Conservation (phyloP, 2,113 vertebrate genomes). For the Chaenocephalus aceratus region DNA sequence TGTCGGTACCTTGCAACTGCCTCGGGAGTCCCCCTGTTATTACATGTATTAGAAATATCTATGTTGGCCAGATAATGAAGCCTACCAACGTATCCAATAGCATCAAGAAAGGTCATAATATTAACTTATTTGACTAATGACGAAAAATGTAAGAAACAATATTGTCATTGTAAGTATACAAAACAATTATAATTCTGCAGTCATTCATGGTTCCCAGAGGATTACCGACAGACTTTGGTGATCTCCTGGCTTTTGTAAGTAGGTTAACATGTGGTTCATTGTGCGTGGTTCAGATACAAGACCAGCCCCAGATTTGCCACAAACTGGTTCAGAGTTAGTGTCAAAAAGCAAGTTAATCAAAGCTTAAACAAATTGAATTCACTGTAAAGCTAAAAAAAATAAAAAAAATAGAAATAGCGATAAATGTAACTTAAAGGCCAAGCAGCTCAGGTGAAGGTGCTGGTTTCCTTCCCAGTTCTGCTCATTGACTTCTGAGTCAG, state of each 20-base stretch:
- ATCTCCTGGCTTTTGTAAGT: not conserved
- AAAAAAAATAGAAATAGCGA: not conserved
- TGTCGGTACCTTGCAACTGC: too few species aligned
- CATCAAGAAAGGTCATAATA: not conserved
- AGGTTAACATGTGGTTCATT: too few species aligned
- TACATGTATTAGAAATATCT: not conserved
- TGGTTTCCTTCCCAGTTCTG: not conserved
- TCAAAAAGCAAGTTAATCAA: too few species aligned
- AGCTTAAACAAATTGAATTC: not conserved
- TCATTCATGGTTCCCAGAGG: not conserved
- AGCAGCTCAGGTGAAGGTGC: not conserved
- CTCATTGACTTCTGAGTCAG: conserved; percentile 1
- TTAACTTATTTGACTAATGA: not conserved
- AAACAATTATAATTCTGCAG: too few species aligned
- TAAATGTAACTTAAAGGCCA: not conserved
- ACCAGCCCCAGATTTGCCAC: too few species aligned
- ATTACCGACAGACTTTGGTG: too few species aligned
- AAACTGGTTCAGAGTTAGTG: too few species aligned
- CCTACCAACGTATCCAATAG: not conserved
- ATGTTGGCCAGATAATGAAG: not conserved
- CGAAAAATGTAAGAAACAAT: too few species aligned
- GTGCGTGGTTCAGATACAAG: too few species aligned
- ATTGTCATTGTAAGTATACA: too few species aligned
- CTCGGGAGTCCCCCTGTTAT: too few species aligned
- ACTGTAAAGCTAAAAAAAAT: not conserved